phyloP scores from a whole-genome alignment of 2,797 vertebrate genomes.

The Leptatherina wallacei region DNA sequence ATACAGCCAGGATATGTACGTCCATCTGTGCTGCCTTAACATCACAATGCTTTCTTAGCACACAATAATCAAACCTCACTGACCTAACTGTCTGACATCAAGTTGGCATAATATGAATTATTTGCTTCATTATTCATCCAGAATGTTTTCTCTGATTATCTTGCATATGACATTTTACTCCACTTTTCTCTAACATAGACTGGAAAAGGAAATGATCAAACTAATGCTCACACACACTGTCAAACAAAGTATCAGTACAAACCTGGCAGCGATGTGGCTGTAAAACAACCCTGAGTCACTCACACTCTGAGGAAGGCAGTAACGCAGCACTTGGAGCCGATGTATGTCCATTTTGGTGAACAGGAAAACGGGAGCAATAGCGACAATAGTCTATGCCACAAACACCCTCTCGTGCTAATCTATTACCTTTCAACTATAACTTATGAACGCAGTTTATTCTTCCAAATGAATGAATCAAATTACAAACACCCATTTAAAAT shows the following conservation, averaged over 20 bases:
- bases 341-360: constrained; percentile 75
- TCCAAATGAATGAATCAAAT: constrained; percentile 19
- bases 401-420: constrained; percentile 23
- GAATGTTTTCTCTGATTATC: neutral
- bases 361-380: constrained; percentile 7
- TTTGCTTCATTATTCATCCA: neutral
- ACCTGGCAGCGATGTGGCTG: constrained; percentile 78
- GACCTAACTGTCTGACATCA: neutral
- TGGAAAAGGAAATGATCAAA: constrained; percentile 12
- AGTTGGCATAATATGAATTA: neutral
- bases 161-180: constrained; percentile 35
- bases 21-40: constrained; percentile 41
- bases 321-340: constrained; percentile 71
- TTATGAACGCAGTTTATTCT: constrained; percentile 46
- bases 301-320: constrained; percentile 82
- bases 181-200: constrained; percentile 16
- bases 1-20: constrained; percentile 51
- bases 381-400: constrained; percentile 21
- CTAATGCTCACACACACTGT: constrained; percentile 6
- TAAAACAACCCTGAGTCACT: constrained; percentile 82
- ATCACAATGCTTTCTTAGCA: constrained; percentile 28
- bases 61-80: neutral
- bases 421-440: constrained; percentile 29
- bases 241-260: constrained; percentile 54
- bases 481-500: constrained; percentile 30